Conservation (phyloP, 2,797 vertebrate genomes). For the Columba guinea region DNA sequence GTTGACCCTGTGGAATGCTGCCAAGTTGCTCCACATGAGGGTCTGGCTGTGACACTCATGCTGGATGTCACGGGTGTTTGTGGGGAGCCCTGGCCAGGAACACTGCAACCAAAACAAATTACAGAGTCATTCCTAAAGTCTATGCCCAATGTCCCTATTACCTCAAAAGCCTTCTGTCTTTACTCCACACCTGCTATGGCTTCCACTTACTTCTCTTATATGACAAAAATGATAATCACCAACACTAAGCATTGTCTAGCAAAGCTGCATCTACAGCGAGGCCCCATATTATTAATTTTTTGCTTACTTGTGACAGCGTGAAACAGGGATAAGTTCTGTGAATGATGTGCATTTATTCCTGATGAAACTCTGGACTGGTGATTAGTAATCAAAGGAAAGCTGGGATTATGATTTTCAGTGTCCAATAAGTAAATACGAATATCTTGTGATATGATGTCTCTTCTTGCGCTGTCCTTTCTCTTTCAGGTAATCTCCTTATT, state of each 20-base stretch:
- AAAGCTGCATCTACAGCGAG: neutral
- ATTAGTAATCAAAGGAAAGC: neutral
- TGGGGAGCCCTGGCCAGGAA: neutral
- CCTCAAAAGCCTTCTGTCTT: neutral
- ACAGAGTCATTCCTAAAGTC: neutral
- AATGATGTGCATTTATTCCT: neutral
- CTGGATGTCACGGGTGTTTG: neutral
- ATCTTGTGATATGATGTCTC: neutral
- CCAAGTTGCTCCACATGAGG: neutral
- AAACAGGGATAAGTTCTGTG: neutral
- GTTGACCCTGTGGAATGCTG: neutral
- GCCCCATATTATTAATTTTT: neutral
- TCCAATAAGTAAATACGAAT: neutral
- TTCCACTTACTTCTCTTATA: neutral
- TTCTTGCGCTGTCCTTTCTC: neutral
- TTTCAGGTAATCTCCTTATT: conserved; percentile 42
- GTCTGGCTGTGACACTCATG: neutral
- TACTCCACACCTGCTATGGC: no score
- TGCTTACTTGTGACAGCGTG: neutral
- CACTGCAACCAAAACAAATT: neutral
- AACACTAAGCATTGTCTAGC: neutral
- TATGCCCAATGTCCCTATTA: neutral
- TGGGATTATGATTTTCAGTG: neutral
- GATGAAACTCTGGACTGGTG: neutral
- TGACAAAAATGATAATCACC: neutral